Percentiles rank a stretch among this genome's conserved stretches.
Conservation (phyloP, 2,888 invertebrate genomes). For the Osmoderma eremita region DNA sequence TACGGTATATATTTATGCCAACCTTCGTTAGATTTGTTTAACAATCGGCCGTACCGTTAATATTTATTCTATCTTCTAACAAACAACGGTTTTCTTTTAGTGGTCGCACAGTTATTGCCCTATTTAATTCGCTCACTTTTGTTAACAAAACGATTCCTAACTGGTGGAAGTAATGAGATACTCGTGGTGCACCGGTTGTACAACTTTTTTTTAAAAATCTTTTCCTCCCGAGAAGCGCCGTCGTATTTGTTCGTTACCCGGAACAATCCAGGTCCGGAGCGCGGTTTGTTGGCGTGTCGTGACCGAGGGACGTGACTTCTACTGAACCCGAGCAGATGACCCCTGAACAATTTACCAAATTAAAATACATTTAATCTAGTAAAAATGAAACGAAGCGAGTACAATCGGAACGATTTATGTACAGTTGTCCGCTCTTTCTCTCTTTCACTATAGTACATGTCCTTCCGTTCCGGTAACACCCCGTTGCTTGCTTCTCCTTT, state of each 20-base stretch:
- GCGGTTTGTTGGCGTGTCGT: constrained; percentile 42
- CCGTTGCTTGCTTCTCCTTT: no score
- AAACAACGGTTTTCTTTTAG: constrained; percentile 6
- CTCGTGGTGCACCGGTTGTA: constrained; percentile 25
- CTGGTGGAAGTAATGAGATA: constrained; percentile 27
- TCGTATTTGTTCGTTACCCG: constrained; percentile 34
- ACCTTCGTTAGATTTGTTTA: neutral
- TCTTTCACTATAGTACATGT: no score
- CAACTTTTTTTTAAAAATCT: constrained; percentile 11
- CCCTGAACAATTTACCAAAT: constrained; percentile 49
- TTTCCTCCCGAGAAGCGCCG: neutral
- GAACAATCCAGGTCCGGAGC: constrained; percentile 38
- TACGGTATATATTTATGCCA: no score
- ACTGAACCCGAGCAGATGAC: constrained; percentile 48
- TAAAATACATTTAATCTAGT: constrained; percentile 50
- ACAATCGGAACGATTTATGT: constrained; percentile 34
- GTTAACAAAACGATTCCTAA: constrained; percentile 14
- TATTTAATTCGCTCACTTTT: constrained; percentile 31
- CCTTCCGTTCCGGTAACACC: no score
- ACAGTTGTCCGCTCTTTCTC: constrained; percentile 7
- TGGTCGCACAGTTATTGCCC: constrained; percentile 11
- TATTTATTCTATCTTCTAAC: neutral
- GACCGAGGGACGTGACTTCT: constrained; percentile 48
- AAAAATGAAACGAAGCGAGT: constrained; percentile 38
- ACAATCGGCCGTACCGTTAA: neutral